A percentile compares a stretch with the other conserved stretches of the same genome.
These are phyloP conservation scores for Astyanax mexicanus DNA, from an alignment of 2,797 vertebrate genomes.

Conservation along the genomic window DNA sequence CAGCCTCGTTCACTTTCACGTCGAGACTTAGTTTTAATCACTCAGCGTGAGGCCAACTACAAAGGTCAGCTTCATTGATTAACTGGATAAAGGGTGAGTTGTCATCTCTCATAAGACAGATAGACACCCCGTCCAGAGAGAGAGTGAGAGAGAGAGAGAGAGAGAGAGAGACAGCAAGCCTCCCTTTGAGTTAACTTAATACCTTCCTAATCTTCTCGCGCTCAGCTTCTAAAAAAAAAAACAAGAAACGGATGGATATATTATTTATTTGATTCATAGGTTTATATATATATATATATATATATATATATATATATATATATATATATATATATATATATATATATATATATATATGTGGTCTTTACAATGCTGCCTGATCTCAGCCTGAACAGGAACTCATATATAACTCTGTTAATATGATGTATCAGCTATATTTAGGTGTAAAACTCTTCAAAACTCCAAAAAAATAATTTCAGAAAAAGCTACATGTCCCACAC, in stretches of 20 bases:
- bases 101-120: constrained; percentile 73
- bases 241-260: background rate
- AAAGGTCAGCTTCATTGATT: constrained; percentile 81
- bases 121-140: constrained; percentile 68
- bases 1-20: constrained; percentile 66
- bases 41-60: constrained; percentile 74
- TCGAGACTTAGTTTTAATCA: constrained; percentile 78
- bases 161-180: constrained; percentile 43
- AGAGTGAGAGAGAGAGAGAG: too few species aligned
- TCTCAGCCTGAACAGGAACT: too few species aligned
- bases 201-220: background rate
- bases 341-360: too few species aligned
- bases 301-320: too few species aligned
- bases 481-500: too few species aligned
- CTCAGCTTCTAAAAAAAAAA: background rate
- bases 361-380: too few species aligned
- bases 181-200: background rate
- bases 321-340: too few species aligned
- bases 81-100: constrained; percentile 70
- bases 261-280: background rate
- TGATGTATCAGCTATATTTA: too few species aligned
- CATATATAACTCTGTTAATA: too few species aligned
- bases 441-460: too few species aligned
- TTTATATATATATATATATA: too few species aligned
- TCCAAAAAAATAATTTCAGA: too few species aligned